phyloP scores from a whole-genome alignment of 2,797 vertebrate genomes.

The Takifugu rubripes region DNA sequence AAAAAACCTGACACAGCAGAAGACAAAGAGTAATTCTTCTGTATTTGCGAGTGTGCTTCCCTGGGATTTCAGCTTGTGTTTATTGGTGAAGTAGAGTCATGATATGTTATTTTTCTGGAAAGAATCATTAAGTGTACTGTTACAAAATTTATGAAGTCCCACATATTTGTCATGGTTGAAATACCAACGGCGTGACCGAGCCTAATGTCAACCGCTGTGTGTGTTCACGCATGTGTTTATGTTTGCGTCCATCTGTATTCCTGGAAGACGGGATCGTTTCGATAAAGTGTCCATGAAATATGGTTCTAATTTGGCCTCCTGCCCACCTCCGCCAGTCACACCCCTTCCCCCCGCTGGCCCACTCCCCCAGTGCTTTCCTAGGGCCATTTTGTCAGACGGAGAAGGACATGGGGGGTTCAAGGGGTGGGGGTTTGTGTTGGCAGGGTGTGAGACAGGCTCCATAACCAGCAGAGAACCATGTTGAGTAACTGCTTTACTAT shows the following conservation, averaged over 20 bases:
- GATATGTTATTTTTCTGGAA: constrained; percentile 17
- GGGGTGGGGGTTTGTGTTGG: constrained; percentile 54
- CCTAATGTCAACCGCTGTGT: constrained; percentile 36
- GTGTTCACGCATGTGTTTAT: constrained; percentile 29
- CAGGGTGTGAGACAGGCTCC: constrained; percentile 58
- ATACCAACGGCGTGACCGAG: constrained; percentile 57
- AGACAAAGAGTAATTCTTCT: not conserved
- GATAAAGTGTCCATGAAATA: constrained; percentile 53
- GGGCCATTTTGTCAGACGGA: constrained; percentile 58
- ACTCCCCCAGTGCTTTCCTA: constrained; percentile 47
- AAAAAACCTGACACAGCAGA: not conserved
- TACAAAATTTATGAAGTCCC: constrained; percentile 36
- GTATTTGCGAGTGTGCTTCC: not conserved
- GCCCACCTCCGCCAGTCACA: constrained; percentile 29
- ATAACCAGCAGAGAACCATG: constrained; percentile 51
- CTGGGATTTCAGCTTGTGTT: too few species aligned
- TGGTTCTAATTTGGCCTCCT: constrained; percentile 69
- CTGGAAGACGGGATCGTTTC: constrained; percentile 23
- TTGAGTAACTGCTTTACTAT: constrained; percentile 61
- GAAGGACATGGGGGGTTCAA: constrained; percentile 21
- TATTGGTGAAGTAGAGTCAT: constrained; percentile 8
- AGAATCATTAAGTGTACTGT: constrained; percentile 9
- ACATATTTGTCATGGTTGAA: constrained; percentile 56
- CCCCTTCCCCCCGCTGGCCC: constrained; percentile 9
- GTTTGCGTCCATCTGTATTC: constrained; percentile 47